Evolutionary conservation across 2,113 vertebrate genomes (phyloP), one percentile per base, ranked within the genome.

Genomic region (Ursus arctos): DNA sequence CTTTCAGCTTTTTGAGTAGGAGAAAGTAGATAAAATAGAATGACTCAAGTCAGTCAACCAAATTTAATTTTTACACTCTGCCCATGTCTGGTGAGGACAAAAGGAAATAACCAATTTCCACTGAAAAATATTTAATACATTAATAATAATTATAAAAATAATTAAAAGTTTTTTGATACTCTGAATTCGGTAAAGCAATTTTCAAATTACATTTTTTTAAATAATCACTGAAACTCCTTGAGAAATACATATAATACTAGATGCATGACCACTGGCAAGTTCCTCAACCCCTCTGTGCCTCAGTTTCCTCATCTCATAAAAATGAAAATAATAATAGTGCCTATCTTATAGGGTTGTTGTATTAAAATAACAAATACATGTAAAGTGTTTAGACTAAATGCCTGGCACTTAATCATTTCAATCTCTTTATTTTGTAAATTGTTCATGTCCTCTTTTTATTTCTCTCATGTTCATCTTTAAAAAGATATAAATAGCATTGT

Each of bases 21-120:
- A 88, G 49, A 97, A 90, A 94, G 80, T 31, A 90, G 15, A 77
- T 65, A 77, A 79, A 82, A 76, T 18, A 91, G 47, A 91, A 91
- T 63, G 36, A 59, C 59, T 65, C 13, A 33, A 87, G 55, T 90
- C 51, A 95, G 26, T 87, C 49, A 47, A 80, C 4, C 36, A 92
- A 89, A 59, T 77, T 87, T 92, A 94, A 72, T 80, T 88, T 91
- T 72, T 93, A 97, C 2, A 40, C 33, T 69, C 33, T 69, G 85
- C 10, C 24, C 33, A 84, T 72, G 28, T 88, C 28, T 83, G 22
- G 22, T 40, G 18, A 95, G 1, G 12, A 59, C 83, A 40, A 97
- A 13, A 87, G 43, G 40, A 83, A 72, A 84, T n/a, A 31, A 83
- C 67, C 53, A 49, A 82, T 80, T 88, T 88, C 9, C 43, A 92